These are phyloP conservation scores for Ariopsis seemanni DNA, from an alignment of 2,113 vertebrate genomes.

Conservation along the genomic window DNA sequence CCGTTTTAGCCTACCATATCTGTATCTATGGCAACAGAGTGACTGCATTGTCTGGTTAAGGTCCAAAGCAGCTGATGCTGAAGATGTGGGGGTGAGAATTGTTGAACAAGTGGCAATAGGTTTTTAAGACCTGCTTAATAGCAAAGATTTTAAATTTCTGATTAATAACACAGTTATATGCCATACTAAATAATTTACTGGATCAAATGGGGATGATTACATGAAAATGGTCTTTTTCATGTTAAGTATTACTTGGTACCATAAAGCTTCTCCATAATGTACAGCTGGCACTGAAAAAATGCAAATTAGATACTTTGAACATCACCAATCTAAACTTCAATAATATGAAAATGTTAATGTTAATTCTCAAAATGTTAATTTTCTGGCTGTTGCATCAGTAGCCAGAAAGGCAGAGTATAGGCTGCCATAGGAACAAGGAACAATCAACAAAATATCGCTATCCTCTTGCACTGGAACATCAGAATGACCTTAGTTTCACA, in stretches of 20 bases:
- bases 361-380: neutral
- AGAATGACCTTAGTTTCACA: neutral
- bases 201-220: neutral
- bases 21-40: conserved; percentile 79
- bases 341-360: neutral
- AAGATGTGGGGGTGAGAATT: conserved; percentile 36
- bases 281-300: neutral
- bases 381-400: conserved; percentile 4
- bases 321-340: neutral
- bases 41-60: conserved; percentile 64
- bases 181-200: neutral
- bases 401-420: neutral
- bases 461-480: neutral
- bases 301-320: neutral
- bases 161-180: neutral
- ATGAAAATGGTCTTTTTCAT: neutral
- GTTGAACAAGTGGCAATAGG: neutral
- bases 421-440: conserved; percentile 29
- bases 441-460: neutral
- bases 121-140: neutral
- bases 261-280: neutral
- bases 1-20: conserved; percentile 70
- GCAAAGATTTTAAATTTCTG: neutral
- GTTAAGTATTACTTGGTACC: neutral
- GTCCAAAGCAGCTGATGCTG: conserved; percentile 61